Evolutionary conservation across 2,888 invertebrate genomes (phyloP).

Genomic region (Danaus chrysippus): DNA sequence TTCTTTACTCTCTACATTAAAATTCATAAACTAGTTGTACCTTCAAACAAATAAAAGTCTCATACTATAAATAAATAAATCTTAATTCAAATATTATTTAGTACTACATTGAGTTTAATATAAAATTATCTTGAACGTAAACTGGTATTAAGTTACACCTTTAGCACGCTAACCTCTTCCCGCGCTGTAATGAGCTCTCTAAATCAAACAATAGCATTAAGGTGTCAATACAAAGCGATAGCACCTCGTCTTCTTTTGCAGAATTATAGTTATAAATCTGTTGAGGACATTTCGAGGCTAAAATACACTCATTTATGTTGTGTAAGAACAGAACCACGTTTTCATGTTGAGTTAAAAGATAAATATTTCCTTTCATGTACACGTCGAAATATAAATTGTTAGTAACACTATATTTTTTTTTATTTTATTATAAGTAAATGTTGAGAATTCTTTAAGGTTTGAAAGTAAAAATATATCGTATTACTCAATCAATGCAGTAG

Average conservation of each 20-base stretch:
- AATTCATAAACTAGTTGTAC: no score
- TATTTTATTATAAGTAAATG: no score
- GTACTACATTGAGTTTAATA: conserved; percentile 36
- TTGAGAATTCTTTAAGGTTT: neutral
- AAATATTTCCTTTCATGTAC: no score
- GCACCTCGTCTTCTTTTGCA: conserved; percentile 74
- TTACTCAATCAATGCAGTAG: neutral
- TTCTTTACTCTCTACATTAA: no score
- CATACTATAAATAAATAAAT: neutral
- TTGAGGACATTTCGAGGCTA: conserved; percentile 52
- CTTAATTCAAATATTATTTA: conserved; percentile 1
- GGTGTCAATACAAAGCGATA: conserved; percentile 76
- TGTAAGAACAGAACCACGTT: conserved; percentile 17
- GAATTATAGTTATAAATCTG: conserved; percentile 74
- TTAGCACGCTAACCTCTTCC: conserved; percentile 65
- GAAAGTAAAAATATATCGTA: neutral
- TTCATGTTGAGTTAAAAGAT: no score
- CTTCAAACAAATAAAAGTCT: no score
- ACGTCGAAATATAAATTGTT: no score
- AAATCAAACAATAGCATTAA: conserved; percentile 80
- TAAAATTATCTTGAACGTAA: conserved; percentile 54
- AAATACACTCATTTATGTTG: conserved; percentile 36
- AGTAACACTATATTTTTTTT: no score
- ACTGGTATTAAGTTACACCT: conserved; percentile 48
- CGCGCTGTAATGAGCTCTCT: conserved; percentile 72